phyloP scores from a whole-genome alignment of 2,888 invertebrate genomes.

The Erebia palarica region DNA sequence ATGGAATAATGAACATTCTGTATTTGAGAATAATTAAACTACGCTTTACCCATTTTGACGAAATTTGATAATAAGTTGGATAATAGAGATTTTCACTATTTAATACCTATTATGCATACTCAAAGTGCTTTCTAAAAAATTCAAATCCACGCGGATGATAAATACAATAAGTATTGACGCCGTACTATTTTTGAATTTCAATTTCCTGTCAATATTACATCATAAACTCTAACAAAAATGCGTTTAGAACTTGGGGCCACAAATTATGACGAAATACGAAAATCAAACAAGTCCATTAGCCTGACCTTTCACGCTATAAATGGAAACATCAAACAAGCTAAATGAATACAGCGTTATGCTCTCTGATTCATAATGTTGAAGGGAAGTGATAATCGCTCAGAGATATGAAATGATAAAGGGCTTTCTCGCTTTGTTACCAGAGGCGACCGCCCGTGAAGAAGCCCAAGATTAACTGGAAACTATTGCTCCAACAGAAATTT shows the following conservation, averaged over 20 bases:
- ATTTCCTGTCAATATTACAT: background rate
- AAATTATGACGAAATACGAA: constrained; percentile 16
- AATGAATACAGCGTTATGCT: constrained; percentile 40
- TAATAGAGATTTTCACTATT: too few relatives aligned
- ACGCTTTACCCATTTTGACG: too few relatives aligned
- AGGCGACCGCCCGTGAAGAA: constrained; percentile 31
- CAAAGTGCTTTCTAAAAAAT: too few relatives aligned
- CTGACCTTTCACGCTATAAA: constrained; percentile 26
- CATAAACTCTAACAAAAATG: background rate
- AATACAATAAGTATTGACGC: too few relatives aligned
- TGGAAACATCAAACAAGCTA: constrained; percentile 34
- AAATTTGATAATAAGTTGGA: too few relatives aligned
- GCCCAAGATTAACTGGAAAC: constrained; percentile 14
- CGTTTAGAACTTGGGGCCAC: background rate
- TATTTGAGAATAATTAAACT: too few relatives aligned
- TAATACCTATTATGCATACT: too few relatives aligned
- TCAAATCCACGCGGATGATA: too few relatives aligned
- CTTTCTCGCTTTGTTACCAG: constrained; percentile 28
- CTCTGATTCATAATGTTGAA: constrained; percentile 36
- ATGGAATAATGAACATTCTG: too few relatives aligned
- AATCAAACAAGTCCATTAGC: constrained; percentile 23
- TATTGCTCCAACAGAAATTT: background rate
- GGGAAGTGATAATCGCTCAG: constrained; percentile 38
- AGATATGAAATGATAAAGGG: constrained; percentile 32
- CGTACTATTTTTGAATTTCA: too few relatives aligned